Evolutionary conservation across 2,797 vertebrate species (phyloP), one percentile per base, ranked within the genome.

Genomic region (Leptodactylus fallax): DNA sequence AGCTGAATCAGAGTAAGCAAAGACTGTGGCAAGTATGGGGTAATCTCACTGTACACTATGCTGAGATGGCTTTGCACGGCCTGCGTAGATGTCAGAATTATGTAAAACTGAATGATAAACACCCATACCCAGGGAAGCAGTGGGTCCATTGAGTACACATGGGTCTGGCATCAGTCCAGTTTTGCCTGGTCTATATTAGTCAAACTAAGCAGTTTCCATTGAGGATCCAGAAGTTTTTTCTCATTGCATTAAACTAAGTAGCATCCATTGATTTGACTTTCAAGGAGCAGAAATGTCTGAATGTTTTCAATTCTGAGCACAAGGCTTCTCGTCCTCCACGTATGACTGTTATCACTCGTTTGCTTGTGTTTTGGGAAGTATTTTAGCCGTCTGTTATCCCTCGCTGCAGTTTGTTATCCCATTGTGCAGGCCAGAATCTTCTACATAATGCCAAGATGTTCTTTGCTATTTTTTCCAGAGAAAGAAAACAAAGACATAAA

Each of bases 361-460:
- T 77, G 19, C 67, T 74, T 85, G 56, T 77, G 36, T 77, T 85
- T 25, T 47, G 45, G 21, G 45, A 63, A 47, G 71, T 76, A 77
- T 77, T 85, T 85, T 60, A 27, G 14, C 36, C 17, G 56, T 17
- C 63, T 61, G 36, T 85, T 76, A 47, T 84, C 12, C 55, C 7
- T 61, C 49, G 23, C 17, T 78, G 83, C 83, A 61, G 71, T 61
- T 58, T 76, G 71, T 85, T 85, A 51, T 49, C 83, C 83, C 72
- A 77, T 77, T 85, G 71, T 77, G 83, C 58, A 77, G 21, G 47
- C 45, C 27, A 77, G 71, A 85, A 85, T 27, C 45, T 47, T 47
- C 72, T 77, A 85, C 47, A 60, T 77, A 77, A 63, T 77, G 71
- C 71, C 83, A 77, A 85, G 72, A 60, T 85, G 45, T 85, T 85